phyloP scores from a whole-genome alignment of 2,113 vertebrate genomes.

The Callithrix jacchus region DNA sequence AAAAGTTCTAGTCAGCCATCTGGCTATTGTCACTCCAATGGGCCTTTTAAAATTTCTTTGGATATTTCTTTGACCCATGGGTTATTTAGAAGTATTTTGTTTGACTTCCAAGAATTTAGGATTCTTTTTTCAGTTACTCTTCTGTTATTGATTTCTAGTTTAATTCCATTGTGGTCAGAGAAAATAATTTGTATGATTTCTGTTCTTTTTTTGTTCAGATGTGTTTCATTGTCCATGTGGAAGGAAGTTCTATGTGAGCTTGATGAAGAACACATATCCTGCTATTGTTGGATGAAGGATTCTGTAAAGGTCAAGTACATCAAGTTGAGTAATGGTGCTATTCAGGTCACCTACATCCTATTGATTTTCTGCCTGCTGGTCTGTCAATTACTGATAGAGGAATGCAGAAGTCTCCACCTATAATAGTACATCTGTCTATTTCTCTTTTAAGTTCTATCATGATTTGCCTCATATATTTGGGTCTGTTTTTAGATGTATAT shows the following conservation, averaged over 20 bases:
- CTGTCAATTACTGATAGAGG: neutral
- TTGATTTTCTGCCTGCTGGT: neutral
- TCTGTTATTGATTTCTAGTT: neutral
- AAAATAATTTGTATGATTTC: conserved; percentile 1
- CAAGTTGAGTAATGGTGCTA: neutral
- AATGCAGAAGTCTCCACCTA: neutral
- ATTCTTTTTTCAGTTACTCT: neutral
- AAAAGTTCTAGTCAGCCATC: neutral
- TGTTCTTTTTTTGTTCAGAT: neutral
- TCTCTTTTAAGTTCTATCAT: neutral
- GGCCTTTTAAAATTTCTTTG: neutral
- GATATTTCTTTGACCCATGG: neutral
- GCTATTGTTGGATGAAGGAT: neutral
- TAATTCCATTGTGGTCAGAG: neutral
- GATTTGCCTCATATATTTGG: neutral
- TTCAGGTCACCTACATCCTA: neutral
- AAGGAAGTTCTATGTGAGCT: neutral
- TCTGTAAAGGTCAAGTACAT: neutral
- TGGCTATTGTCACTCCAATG: neutral
- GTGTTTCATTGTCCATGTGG: neutral
- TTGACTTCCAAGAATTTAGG: conserved; percentile 32
- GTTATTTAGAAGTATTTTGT: conserved; percentile 21
- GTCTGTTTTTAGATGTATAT: neutral
- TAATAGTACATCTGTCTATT: neutral
- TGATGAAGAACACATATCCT: neutral